Conservation (phyloP, 2,113 vertebrate species). For the Thamnophis sirtalis region DNA sequence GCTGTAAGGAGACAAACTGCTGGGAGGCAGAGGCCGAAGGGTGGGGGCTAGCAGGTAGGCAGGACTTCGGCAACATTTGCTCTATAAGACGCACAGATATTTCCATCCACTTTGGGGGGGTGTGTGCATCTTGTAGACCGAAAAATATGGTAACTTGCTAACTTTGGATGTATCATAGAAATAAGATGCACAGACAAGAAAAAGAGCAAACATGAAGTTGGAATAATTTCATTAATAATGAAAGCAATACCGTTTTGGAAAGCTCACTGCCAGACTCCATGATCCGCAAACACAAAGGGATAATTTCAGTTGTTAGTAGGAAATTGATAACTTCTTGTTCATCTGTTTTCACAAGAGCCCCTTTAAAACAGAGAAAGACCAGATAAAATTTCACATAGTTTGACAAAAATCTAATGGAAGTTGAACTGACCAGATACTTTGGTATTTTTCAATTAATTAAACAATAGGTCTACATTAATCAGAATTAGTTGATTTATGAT, state of each 20-base stretch:
- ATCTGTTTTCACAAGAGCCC: constrained; percentile 95
- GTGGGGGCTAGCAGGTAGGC: no score
- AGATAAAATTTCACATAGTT: not conserved
- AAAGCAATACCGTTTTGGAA: constrained; percentile 87
- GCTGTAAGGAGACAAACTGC: no score
- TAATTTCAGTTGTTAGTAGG: constrained; percentile 96
- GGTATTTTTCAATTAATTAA: not conserved
- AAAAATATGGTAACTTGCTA: not conserved
- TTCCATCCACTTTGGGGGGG: no score
- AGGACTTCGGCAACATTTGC: no score
- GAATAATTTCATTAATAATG: constrained; percentile 19
- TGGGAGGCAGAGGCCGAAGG: no score
- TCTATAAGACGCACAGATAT: no score
- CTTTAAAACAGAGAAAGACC: constrained; percentile 60
- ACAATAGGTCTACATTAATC: not conserved
- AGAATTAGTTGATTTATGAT: not conserved
- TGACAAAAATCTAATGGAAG: not conserved
- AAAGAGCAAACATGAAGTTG: constrained; percentile 5
- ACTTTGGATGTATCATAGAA: not conserved
- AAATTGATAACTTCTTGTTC: constrained; percentile 99
- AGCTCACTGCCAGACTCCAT: constrained; percentile 99
- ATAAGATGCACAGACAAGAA: not conserved
- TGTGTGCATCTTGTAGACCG: no score
- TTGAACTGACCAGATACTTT: not conserved
- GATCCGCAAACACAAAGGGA: constrained; percentile 94